Conservation (phyloP, 1,140 invertebrate species). For the Drosophila virilis region DNA sequence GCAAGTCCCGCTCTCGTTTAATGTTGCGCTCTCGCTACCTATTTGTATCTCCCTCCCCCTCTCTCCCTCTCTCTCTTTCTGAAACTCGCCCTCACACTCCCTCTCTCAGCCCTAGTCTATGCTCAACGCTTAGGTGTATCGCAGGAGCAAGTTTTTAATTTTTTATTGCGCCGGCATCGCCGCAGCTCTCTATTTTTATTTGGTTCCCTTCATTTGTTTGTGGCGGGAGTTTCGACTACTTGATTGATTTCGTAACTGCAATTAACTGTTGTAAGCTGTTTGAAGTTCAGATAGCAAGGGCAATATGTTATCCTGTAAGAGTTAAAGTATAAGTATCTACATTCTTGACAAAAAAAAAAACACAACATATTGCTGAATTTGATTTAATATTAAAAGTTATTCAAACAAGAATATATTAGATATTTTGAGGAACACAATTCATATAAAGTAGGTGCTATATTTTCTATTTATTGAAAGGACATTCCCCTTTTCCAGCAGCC, state of each 20-base stretch:
- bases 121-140: slow-evolving; percentile 47
- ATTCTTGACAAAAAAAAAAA: too few species aligned
- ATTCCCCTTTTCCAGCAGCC: slow-evolving; percentile 3
- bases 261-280: neutral
- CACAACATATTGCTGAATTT: too few species aligned
- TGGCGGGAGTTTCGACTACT: neutral
- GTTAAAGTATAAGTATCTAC: neutral
- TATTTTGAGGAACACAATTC: too few species aligned
- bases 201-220: slow-evolving; percentile 15
- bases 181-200: neutral
- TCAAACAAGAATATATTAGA: too few species aligned
- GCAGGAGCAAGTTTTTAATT: slow-evolving; percentile 83
- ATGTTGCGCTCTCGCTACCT: slow-evolving; percentile 6
- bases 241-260: slow-evolving; percentile 2
- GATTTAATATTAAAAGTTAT: too few species aligned
- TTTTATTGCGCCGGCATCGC: slow-evolving; percentile 64
- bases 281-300: neutral
- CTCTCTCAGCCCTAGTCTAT: neutral
- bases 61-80: neutral
- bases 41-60: neutral
- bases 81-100: too few species aligned
- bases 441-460: neutral
- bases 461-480: neutral
- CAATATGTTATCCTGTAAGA: neutral
- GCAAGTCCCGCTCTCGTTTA: slow-evolving; percentile 33